A percentile compares a stretch with the other conserved stretches of the same genome.
Evolutionary conservation across 1,140 invertebrate species (phyloP).

Genomic region (Apis cerana): DNA sequence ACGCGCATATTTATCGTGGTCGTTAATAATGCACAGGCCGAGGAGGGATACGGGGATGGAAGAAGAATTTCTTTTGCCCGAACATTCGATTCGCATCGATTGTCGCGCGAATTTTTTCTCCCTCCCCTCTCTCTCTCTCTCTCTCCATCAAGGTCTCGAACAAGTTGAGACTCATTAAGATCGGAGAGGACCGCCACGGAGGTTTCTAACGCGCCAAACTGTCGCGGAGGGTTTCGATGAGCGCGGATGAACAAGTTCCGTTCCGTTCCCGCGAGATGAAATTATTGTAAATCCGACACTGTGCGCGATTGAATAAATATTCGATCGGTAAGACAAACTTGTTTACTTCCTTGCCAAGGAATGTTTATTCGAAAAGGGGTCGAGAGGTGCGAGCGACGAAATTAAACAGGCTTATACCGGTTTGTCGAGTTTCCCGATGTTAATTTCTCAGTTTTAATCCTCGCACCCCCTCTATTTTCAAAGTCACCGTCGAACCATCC

Average conservation of each 20-base stretch:
- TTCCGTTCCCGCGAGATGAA: background rate
- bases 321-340: constrained; percentile 21
- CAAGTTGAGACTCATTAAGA: background rate
- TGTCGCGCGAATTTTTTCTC: background rate
- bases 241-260: background rate
- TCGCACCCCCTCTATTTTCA: constrained; percentile 5
- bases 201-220: background rate
- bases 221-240: background rate
- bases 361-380: constrained; percentile 17
- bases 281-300: constrained; percentile 7
- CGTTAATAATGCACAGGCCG: constrained; percentile 56
- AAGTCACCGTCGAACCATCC: constrained; percentile 43
- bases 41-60: background rate
- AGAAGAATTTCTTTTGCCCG: constrained; percentile 38
- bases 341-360: constrained; percentile 18
- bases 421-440: constrained; percentile 49
- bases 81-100: constrained; percentile 21
- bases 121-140: too few species aligned
- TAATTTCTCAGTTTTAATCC: constrained; percentile 48
- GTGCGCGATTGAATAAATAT: constrained; percentile 26
- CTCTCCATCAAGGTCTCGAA: background rate
- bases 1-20: constrained; percentile 63
- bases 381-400: constrained; percentile 9
- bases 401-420: constrained; percentile 25
- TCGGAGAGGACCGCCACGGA: background rate